Evolutionary conservation across 92 coral and sea anemone genomes (phyloP), one percentile per base, ranked within the genome.

Genomic region (Galaxea fascicularis): DNA sequence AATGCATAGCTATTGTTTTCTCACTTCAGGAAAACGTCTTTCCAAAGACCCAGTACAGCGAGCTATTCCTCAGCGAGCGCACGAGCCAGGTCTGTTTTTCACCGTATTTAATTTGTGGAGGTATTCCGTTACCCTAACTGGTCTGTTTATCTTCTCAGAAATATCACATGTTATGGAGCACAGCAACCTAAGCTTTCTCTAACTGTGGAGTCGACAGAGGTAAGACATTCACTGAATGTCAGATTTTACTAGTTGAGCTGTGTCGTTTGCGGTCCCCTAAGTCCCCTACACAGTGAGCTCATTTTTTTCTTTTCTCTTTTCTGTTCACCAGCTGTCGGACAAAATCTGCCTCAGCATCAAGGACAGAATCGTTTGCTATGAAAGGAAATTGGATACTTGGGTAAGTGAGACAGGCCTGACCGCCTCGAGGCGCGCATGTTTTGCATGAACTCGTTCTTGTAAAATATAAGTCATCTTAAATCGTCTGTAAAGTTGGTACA

Each of bases 311-410:
- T 3, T 21, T 28, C 18, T 17, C 3, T 70, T 25, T 11, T 4
- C 24, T 59, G 6, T 70, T 70, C 59, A 0, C 44, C 70, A 82
- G 86, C 54, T 44, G 2, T 24, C 86, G 17, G 86, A 69, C 17
- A 71, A 71, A 54, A 22, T 56, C 60, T 3, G n/a, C 53, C 78
- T 59, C 6, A 73, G 78, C n/a, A 41, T 82, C 68, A 71, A 56
- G 70, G 82, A 83, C 27, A 87, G 98, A 64, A 85, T 96, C 71
- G 58, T 84, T 20, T 94, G 95, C 84, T 96, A 96, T 78, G 99
- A 96, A 65, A 93, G 98, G 46, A 95, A 95, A 71, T 87, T 96
- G 4, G 98, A 95, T 57, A 87, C 92, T 41, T 92, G 98, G 98
- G 99, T 96, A 24, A 69, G 97, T 88, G 41, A 25, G 13, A 10